Percentiles rank a stretch among this genome's conserved stretches.
Conservation (phyloP, 2,888 invertebrate species). For the Cheilosia scutellata region DNA sequence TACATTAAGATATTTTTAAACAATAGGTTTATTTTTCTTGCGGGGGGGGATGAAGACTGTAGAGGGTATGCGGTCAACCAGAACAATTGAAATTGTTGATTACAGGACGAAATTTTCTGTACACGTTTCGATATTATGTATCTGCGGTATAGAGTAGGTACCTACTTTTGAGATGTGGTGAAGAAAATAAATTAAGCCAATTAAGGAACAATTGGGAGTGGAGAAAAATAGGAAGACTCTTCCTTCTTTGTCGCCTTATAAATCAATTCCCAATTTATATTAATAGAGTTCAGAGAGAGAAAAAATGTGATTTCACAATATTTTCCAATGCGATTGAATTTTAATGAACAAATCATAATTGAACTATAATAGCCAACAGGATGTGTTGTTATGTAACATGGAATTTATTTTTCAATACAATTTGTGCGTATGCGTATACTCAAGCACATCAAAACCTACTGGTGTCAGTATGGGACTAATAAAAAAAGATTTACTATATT, state of each 20-base stretch:
- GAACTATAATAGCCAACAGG: no score
- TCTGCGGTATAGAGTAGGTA: neutral
- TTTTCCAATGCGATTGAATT: no score
- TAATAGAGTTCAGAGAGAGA: neutral
- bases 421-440: no score
- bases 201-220: neutral
- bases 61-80: conserved; percentile 22
- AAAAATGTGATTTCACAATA: neutral
- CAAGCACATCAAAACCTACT: no score
- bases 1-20: conserved; percentile 41
- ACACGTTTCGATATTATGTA: neutral
- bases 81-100: conserved; percentile 47
- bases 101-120: neutral
- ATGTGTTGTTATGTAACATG: no score
- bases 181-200: conserved; percentile 2
- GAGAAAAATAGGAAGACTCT: neutral
- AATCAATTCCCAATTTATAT: neutral
- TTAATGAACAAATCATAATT: no score
- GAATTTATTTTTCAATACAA: no score
- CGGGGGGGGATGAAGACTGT: neutral
- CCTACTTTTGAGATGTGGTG: neutral
- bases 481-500: no score
- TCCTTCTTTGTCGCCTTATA: neutral
- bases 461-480: no score
- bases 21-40: neutral